Evolutionary conservation across 2,888 invertebrate species (phyloP).

Genomic region (Acrobasis suavella): DNA sequence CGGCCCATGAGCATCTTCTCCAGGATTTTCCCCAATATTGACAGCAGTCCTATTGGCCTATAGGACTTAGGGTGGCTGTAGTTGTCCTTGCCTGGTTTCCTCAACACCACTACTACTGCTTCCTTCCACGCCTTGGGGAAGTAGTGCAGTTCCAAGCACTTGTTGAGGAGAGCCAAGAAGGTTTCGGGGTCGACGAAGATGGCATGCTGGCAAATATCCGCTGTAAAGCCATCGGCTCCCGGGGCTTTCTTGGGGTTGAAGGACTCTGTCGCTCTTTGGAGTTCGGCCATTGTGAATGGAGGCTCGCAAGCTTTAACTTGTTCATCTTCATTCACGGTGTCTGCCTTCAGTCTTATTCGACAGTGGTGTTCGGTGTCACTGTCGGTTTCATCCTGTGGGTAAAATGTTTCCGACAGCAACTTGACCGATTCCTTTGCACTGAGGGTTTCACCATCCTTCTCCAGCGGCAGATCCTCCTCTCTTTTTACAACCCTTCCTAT

Average conservation of each 20-base stretch:
- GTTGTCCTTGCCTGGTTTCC: slow-evolving; percentile 1
- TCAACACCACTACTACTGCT: not conserved
- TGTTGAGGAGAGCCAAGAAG: not conserved
- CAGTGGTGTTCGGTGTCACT: not conserved
- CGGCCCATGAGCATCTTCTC: not conserved
- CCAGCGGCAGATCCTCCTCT: slow-evolving; percentile 23
- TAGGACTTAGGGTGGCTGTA: not conserved
- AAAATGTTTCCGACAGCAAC: slow-evolving; percentile 22
- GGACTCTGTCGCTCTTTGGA: not conserved
- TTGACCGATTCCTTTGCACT: slow-evolving; percentile 20
- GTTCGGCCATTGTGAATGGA: not conserved
- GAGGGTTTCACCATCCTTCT: slow-evolving; percentile 13
- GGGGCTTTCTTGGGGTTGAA: slow-evolving; percentile 13
- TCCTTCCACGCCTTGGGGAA: not conserved
- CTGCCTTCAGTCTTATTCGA: not conserved
- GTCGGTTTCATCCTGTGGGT: not conserved
- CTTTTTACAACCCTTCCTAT: slow-evolving; percentile 16
- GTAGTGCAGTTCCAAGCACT: not conserved
- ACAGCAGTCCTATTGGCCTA: not conserved
- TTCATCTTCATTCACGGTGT: no score
- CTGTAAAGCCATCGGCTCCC: not conserved
- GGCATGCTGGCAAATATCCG: not conserved
- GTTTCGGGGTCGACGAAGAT: not conserved
- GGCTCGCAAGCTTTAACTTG: no score
- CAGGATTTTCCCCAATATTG: not conserved